phyloP scores from a whole-genome alignment of 2,797 vertebrate species.

The Lagodon rhomboides region DNA sequence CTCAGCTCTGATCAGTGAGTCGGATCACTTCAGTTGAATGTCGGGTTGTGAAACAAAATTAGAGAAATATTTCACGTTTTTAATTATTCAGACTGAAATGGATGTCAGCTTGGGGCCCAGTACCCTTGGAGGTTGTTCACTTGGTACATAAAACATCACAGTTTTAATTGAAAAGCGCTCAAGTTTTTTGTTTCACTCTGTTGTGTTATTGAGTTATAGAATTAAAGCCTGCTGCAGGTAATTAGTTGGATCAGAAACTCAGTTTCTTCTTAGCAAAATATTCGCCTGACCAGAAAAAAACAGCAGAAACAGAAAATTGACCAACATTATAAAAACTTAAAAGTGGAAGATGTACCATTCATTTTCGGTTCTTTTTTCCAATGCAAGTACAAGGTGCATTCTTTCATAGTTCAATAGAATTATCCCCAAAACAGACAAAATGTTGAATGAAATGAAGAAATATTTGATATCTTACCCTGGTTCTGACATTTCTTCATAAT shows the following conservation, averaged over 20 bases:
- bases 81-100: neutral
- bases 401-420: neutral
- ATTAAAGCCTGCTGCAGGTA: neutral
- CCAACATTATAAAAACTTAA: neutral
- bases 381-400: conserved; percentile 1
- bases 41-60: neutral
- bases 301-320: neutral
- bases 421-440: no score
- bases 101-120: neutral
- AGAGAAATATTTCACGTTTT: neutral
- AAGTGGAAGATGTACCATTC: neutral
- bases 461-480: neutral
- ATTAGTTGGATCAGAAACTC: neutral
- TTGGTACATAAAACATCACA: neutral
- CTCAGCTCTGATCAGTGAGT: conserved; percentile 83
- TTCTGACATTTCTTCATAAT: neutral
- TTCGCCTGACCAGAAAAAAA: neutral
- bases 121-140: neutral
- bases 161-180: neutral
- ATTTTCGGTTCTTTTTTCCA: neutral
- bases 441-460: no score
- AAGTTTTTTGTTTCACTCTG: neutral
- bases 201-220: conserved; percentile 3
- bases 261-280: neutral
- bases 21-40: neutral